phyloP scores from a whole-genome alignment of 2,113 vertebrate genomes.

The Cinclus cinclus region DNA sequence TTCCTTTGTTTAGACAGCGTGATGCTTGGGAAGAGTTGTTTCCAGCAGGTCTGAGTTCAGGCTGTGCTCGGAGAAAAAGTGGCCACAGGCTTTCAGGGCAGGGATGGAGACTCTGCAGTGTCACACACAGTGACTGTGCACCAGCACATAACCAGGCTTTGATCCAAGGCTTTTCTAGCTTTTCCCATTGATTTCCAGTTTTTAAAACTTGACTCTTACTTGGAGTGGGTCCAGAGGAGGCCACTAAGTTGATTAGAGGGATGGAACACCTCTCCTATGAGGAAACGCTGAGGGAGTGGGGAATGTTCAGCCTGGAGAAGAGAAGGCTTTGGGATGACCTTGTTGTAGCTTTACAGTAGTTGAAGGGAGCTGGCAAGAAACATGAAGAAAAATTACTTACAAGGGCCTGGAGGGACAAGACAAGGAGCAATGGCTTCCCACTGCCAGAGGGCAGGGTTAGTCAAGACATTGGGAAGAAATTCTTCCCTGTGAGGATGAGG shows the following conservation, averaged over 20 bases:
- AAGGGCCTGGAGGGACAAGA: neutral
- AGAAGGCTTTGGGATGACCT: neutral
- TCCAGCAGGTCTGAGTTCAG: neutral
- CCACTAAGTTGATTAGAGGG: neutral
- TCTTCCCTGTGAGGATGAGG: accelerated
- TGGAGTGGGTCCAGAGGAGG: neutral
- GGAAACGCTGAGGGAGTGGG: neutral
- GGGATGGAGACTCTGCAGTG: neutral
- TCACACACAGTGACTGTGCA: neutral
- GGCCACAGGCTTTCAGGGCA: neutral
- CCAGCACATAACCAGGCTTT: neutral
- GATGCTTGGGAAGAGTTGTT: neutral
- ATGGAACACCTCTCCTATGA: neutral
- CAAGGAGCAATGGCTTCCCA: neutral
- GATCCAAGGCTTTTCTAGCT: neutral
- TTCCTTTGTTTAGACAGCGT: neutral
- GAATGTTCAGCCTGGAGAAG: neutral
- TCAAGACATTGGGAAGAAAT: neutral
- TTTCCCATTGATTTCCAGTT: neutral
- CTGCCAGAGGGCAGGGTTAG: accelerated
- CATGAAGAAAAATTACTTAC: neutral
- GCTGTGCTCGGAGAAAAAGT: neutral
- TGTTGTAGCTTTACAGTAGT: neutral
- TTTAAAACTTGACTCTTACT: neutral
- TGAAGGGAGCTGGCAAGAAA: neutral